Base-by-base conservation (phyloP, 2,888 invertebrate species). In the Yponomeuta evonymella region DNA sequence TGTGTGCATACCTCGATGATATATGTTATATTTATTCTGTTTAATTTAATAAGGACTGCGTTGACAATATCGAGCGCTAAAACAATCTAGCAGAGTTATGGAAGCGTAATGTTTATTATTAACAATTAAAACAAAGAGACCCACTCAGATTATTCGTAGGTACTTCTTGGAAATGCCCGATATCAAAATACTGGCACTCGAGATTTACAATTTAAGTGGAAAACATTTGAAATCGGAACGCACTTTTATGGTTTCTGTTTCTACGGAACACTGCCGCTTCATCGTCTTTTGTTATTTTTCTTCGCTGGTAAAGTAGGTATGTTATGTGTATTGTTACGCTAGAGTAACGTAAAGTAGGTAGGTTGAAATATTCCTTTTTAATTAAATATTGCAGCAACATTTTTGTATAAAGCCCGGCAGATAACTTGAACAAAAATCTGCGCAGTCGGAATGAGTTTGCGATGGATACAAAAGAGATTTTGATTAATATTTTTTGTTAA, bases 151-250 rank as follows among this genome's bases (percentile, higher is more conserved):
- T 68, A 51, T 23, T 48, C 68, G n/a, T 48, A 8, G 43, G 12
- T 9, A 68, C 51, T 68, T 68, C 68, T 68, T 12, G 68, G 68
- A 68, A 68, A 10, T 30, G 12, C 23, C 58, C 23, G 68, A n/a
- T 68, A 67, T 67, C 67, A 67, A 67, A 51, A 68, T 68, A 68
- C 68, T 68, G 68, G 51, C 51, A 68, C 51, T 51, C 48, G 68
- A 68, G 68, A 68, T 68, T 67, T 23, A 67, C 67, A 67, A 67
- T 67, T 68, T 68, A 48, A 68, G 30, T 48, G 51, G 68, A 68
- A 68, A 48, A 30, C 12, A 51, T 68, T 68, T 68, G 68, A 68
- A 68, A 68, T 68, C 30, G 68, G 68, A 68, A 68, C 68, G 68
- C 51, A 51, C 51, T 68, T 51, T 68, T 68, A 51, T 68, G 48